A percentile compares a stretch with the other conserved stretches of the same genome.
These are phyloP conservation scores for Oncorhynchus tshawytscha DNA, from an alignment of 2,113 vertebrate genomes.

Conservation along the genomic window DNA sequence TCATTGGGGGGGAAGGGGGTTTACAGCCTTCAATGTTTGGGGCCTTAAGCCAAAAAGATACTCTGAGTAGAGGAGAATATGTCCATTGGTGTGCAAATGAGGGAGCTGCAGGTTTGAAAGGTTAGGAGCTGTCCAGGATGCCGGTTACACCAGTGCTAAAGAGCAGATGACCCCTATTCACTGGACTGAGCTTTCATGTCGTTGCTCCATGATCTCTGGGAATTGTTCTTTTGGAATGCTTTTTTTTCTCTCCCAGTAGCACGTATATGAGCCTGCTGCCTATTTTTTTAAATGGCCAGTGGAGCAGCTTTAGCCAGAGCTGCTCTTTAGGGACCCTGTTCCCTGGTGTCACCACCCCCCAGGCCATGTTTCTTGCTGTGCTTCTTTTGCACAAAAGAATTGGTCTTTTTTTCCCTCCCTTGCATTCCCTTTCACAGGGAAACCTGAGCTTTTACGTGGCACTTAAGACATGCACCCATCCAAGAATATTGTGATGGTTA, in stretches of 20 bases:
- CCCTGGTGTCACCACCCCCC: conserved; percentile 73
- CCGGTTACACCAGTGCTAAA: conserved; percentile 86
- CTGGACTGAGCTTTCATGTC: conserved; percentile 88
- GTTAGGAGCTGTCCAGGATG: conserved; percentile 90
- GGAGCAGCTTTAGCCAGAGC: conserved; percentile 65
- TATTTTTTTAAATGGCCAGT: conserved; percentile 75
- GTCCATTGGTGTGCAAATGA: conserved; percentile 98
- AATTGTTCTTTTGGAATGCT: conserved; percentile 94
- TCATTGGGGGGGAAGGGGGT: conserved; percentile 49
- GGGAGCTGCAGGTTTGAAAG: conserved; percentile 90
- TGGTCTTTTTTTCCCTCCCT: conserved; percentile 46
- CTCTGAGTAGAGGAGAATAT: conserved; percentile 77
- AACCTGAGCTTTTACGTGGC: conserved; percentile 58
- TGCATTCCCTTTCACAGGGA: conserved; percentile 25
- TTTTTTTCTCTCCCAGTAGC: conserved; percentile 61
- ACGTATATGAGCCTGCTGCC: conserved; percentile 77
- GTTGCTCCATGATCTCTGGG: conserved; percentile 85
- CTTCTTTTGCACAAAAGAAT: conserved; percentile 78
- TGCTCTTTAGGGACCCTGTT: conserved; percentile 71
- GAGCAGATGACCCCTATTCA: conserved; percentile 98
- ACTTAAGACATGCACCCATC: conserved; percentile 48
- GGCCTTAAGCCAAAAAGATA: conserved; percentile 76
- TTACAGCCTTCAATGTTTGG: conserved; percentile 80
- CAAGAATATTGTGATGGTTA: not conserved
- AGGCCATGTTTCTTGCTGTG: conserved; percentile 76